Percentiles rank a stretch among this genome's conserved stretches.
Conservation (phyloP, 2,797 vertebrate genomes). For the Labroides dimidiatus region DNA sequence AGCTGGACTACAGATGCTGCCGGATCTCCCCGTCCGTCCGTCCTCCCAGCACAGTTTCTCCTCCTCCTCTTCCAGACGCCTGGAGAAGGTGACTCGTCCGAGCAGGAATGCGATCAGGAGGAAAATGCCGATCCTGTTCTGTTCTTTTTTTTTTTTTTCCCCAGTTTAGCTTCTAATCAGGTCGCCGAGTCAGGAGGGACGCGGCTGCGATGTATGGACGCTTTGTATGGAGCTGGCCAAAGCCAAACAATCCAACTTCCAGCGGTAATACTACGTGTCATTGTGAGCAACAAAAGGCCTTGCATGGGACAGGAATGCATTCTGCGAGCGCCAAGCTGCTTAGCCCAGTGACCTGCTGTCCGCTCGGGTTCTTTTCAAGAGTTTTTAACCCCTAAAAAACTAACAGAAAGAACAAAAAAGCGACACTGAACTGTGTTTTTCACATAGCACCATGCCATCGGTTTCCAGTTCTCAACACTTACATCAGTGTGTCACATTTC, state of each 20-base stretch:
- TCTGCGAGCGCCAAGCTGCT: slow-evolving; percentile 56
- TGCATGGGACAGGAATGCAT: slow-evolving; percentile 48
- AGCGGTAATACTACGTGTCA: slow-evolving; percentile 48
- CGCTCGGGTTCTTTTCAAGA: slow-evolving; percentile 35
- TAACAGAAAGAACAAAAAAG: not conserved
- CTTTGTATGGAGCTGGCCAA: slow-evolving; percentile 45
- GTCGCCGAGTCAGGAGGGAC: slow-evolving; percentile 10
- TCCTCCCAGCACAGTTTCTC: not conserved
- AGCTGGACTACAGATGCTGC: slow-evolving; percentile 12
- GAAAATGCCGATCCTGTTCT: slow-evolving; percentile 27
- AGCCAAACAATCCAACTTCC: slow-evolving; percentile 54
- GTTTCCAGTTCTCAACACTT: slow-evolving; percentile 64
- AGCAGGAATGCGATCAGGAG: slow-evolving; percentile 36
- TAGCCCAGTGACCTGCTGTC: slow-evolving; percentile 52
- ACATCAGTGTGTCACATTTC: slow-evolving; percentile 56
- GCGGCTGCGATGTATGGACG: slow-evolving; percentile 35
- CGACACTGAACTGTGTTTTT: slow-evolving; percentile 40
- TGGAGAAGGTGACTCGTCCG: slow-evolving; percentile 9
- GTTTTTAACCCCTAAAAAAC: slow-evolving; percentile 28
- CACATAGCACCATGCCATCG: slow-evolving; percentile 75
- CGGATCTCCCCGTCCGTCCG: too few species aligned
- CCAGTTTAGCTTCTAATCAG: slow-evolving; percentile 46
- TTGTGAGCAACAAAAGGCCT: slow-evolving; percentile 57
- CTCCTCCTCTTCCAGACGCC: not conserved
- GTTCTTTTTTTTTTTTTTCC: slow-evolving; percentile 26